Conservation (phyloP, 2,113 vertebrate species). For the Oreamnos americanus region DNA sequence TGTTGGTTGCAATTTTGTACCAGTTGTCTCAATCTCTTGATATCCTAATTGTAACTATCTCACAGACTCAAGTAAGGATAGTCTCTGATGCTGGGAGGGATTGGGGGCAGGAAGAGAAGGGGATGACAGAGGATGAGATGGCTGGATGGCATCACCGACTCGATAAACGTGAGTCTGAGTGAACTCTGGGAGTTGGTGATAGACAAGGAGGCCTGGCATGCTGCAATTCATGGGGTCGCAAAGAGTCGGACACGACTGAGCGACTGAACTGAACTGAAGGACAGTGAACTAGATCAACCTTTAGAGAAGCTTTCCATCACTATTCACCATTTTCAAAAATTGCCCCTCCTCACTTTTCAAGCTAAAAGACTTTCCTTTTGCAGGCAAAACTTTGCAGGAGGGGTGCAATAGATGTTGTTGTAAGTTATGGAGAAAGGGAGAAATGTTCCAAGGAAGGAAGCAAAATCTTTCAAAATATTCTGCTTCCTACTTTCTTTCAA, state of each 20-base stretch:
- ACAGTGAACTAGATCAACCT: not conserved
- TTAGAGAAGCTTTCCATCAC: not conserved
- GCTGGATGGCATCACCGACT: too few relatives aligned
- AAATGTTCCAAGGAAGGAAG: not conserved
- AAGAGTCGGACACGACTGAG: too few relatives aligned
- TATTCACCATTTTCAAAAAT: constrained; percentile 10
- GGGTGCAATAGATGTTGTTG: not conserved
- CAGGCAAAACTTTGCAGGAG: not conserved
- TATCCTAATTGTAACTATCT: not conserved
- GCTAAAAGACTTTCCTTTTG: not conserved
- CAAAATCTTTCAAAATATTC: not conserved
- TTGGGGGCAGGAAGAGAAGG: too few relatives aligned
- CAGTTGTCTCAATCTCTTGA: not conserved
- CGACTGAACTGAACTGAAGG: not conserved
- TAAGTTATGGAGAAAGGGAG: not conserved
- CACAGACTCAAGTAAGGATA: not conserved
- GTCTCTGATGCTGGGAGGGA: too few relatives aligned
- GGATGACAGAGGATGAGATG: too few relatives aligned
- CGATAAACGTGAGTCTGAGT: too few relatives aligned
- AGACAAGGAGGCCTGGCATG: too few relatives aligned
- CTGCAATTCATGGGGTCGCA: too few relatives aligned
- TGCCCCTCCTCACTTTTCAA: not conserved
- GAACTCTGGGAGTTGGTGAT: too few relatives aligned
- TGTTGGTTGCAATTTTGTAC: not conserved
- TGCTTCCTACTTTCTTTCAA: not conserved